These are phyloP conservation scores for Plagodis pulveraria DNA, from an alignment of 2,888 invertebrate species.

Conservation along the genomic window DNA sequence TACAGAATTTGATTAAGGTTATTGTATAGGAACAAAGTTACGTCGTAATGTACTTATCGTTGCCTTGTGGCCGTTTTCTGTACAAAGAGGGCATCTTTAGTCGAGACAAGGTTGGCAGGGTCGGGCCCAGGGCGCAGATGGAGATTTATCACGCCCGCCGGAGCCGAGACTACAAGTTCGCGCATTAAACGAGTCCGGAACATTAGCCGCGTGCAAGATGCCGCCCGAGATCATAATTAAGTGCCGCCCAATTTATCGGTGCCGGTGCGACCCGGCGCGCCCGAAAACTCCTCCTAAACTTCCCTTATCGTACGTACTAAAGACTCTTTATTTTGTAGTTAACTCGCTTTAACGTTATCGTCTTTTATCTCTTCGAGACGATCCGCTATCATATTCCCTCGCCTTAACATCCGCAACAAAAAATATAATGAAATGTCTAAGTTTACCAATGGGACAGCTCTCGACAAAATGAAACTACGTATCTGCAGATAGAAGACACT, in stretches of 20 bases:
- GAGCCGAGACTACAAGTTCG: slow-evolving; percentile 82
- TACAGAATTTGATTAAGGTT: neutral
- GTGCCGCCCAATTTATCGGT: slow-evolving; percentile 85
- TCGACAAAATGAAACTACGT: slow-evolving; percentile 31
- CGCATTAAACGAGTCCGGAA: slow-evolving; percentile 84
- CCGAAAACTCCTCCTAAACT: slow-evolving; percentile 81
- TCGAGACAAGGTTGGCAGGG: slow-evolving; percentile 46
- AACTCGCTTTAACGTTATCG: slow-evolving; percentile 72
- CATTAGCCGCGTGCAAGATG: slow-evolving; percentile 84
- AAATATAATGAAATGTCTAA: slow-evolving; percentile 34
- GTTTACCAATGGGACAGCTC: slow-evolving; percentile 28
- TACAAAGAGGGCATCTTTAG: slow-evolving; percentile 21
- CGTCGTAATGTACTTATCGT: neutral
- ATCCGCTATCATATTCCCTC: slow-evolving; percentile 19
- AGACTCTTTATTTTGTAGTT: slow-evolving; percentile 83
- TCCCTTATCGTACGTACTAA: slow-evolving; percentile 81
- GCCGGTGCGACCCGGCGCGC: slow-evolving; percentile 68
- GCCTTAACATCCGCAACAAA: slow-evolving; percentile 26
- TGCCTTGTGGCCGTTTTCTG: slow-evolving; percentile 7
- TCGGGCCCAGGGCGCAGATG: slow-evolving; percentile 66
- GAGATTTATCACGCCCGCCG: slow-evolving; percentile 82
- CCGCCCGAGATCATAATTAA: slow-evolving; percentile 85
- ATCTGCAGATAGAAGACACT: slow-evolving; percentile 44
- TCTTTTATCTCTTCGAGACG: slow-evolving; percentile 60
- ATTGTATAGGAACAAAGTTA: neutral